These are phyloP conservation scores for Notamacropus eugenii DNA, from an alignment of 2,797 vertebrate species.

Conservation along the genomic window DNA sequence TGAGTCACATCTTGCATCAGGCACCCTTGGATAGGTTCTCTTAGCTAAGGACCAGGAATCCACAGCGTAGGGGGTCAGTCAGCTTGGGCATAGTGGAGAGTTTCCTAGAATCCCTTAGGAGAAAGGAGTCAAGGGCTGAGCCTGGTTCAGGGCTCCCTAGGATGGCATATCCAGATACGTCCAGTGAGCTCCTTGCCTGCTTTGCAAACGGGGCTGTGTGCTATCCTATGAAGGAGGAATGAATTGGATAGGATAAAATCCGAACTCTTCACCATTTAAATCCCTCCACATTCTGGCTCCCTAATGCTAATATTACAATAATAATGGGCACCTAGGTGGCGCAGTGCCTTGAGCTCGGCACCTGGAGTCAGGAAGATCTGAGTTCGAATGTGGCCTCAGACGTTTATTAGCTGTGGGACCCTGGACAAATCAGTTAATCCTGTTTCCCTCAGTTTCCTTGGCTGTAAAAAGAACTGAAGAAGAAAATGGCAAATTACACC, in stretches of 20 bases:
- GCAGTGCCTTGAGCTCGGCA: background rate
- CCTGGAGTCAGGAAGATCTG: background rate
- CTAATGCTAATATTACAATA: no score
- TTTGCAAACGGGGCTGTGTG: background rate
- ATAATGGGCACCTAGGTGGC: background rate
- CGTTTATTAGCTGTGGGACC: background rate
- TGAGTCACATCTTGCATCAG: background rate
- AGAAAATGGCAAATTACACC: background rate
- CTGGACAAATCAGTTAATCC: background rate
- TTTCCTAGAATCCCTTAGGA: background rate
- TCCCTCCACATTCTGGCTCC: background rate
- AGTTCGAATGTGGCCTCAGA: no score
- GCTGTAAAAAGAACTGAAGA: background rate
- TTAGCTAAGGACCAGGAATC: background rate
- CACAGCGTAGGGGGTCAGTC: background rate
- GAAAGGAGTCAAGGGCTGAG: no score
- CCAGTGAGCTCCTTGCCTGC: background rate
- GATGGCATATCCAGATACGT: background rate
- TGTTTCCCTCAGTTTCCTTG: background rate
- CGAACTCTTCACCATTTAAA: background rate
- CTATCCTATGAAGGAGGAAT: background rate
- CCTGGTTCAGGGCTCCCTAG: background rate
- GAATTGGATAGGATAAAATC: background rate
- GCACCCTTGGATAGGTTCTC: background rate
- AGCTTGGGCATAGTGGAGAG: background rate